Conservation (phyloP, 2,113 vertebrate species). For the Pterophyllum scalare region DNA sequence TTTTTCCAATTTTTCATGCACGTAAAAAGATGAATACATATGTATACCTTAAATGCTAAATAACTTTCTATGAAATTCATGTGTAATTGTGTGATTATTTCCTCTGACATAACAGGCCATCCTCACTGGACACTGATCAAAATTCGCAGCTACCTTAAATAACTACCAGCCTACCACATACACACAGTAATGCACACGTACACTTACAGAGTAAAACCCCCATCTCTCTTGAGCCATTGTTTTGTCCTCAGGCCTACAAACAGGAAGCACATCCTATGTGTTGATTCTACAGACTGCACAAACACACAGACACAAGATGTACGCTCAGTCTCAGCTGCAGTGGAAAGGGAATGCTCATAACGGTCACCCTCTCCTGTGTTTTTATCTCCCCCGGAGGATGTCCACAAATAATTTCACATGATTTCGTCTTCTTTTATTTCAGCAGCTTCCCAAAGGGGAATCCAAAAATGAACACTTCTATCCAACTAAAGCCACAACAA, state of each 20-base stretch:
- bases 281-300: conserved; percentile 6
- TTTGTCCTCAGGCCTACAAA: conserved; percentile 40
- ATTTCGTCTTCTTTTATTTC: conserved; percentile 28
- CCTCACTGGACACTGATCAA: fast-evolving
- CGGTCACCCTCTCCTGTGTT: conserved; percentile 21
- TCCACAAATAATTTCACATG: conserved; percentile 61
- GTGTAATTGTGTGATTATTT: background rate
- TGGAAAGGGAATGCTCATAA: conserved; percentile 37
- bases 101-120: background rate
- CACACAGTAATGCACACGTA: background rate
- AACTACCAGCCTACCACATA: background rate
- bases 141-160: background rate
- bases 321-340: conserved; percentile 48
- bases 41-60: background rate
- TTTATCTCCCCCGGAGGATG: conserved; percentile 37
- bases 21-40: background rate
- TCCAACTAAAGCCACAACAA: conserved; percentile 36
- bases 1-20: background rate
- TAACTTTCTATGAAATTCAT: background rate
- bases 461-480: conserved; percentile 32
- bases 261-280: conserved; percentile 72
- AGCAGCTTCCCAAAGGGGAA: conserved; percentile 1
- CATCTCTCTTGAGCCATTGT: conserved; percentile 14
- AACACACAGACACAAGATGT: conserved; percentile 1
- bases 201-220: conserved; percentile 13